Evolutionary conservation across 2,888 invertebrate species (phyloP).

Genomic region (Crepidodera aurea): DNA sequence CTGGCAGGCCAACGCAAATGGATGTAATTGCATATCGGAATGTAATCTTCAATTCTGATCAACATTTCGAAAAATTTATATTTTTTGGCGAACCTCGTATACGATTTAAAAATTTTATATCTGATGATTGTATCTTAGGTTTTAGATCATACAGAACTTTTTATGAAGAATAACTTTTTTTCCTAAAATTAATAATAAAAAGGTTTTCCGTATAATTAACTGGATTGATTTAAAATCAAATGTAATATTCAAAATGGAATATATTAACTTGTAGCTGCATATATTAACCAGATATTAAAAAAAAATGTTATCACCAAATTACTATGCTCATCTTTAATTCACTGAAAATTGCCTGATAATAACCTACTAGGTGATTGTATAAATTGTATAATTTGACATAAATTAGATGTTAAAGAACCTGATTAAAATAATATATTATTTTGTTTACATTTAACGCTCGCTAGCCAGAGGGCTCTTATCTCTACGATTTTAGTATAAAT

Average conservation of each 20-base stretch:
- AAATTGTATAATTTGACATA: slow-evolving; percentile 11
- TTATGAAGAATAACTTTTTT: too few relatives aligned
- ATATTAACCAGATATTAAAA: neutral
- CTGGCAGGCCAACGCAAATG: too few relatives aligned
- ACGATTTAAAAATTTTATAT: too few relatives aligned
- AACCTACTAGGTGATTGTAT: slow-evolving; percentile 6
- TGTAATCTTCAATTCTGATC: too few relatives aligned
- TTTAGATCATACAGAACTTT: too few relatives aligned
- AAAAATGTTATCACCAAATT: slow-evolving; percentile 6
- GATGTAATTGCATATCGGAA: too few relatives aligned
- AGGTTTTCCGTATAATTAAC: too few relatives aligned
- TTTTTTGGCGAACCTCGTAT: too few relatives aligned
- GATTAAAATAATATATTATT: neutral
- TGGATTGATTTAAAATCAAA: neutral
- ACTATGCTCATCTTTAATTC: slow-evolving; percentile 7
- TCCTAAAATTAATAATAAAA: too few relatives aligned
- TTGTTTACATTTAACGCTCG: neutral
- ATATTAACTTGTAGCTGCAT: neutral
- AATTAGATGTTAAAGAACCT: slow-evolving; percentile 11
- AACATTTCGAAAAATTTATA: too few relatives aligned
- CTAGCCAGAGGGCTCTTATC: neutral
- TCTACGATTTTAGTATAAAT: slow-evolving; percentile 7
- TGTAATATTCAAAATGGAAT: neutral
- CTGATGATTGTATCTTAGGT: too few relatives aligned
- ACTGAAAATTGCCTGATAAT: slow-evolving; percentile 7